These are phyloP conservation scores for Cherax quadricarinatus DNA, from an alignment of 1,140 invertebrate species.

Conservation along the genomic window DNA sequence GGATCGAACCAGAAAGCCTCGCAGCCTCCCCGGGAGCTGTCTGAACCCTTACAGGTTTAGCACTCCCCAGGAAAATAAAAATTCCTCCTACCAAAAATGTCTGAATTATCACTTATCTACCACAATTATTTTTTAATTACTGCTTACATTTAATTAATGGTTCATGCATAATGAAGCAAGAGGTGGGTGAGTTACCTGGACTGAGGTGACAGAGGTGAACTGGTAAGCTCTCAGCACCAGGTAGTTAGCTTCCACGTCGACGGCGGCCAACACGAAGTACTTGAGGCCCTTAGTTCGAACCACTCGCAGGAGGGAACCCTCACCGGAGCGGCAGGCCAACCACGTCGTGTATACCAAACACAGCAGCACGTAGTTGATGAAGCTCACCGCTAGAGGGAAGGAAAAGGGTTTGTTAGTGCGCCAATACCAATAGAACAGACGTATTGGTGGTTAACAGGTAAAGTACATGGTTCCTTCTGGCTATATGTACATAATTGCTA, in stretches of 20 bases:
- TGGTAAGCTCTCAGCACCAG: slow-evolving; percentile 86
- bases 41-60: too few relatives aligned
- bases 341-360: slow-evolving; percentile 87
- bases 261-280: slow-evolving; percentile 85
- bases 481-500: too few relatives aligned
- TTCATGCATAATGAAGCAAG: not conserved
- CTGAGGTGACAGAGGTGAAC: slow-evolving; percentile 80
- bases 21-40: too few relatives aligned
- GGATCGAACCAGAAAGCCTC: too few relatives aligned
- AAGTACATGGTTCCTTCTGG: too few relatives aligned
- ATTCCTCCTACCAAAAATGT: too few relatives aligned
- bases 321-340: slow-evolving; percentile 83
- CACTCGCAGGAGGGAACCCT: slow-evolving; percentile 82
- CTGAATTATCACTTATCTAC: too few relatives aligned
- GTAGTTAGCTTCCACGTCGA: slow-evolving; percentile 89
- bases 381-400: slow-evolving; percentile 83
- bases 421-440: too few relatives aligned
- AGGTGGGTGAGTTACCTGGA: slow-evolving; percentile 48
- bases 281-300: slow-evolving; percentile 84
- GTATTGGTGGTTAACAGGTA: too few relatives aligned
- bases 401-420: not conserved
- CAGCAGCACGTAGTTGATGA: slow-evolving; percentile 87
- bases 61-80: too few relatives aligned
- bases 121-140: too few relatives aligned
- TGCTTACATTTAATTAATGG: too few relatives aligned